Evolutionary conservation across 1,140 invertebrate species (phyloP).

Genomic region (Lepidotrigona ventralis): DNA sequence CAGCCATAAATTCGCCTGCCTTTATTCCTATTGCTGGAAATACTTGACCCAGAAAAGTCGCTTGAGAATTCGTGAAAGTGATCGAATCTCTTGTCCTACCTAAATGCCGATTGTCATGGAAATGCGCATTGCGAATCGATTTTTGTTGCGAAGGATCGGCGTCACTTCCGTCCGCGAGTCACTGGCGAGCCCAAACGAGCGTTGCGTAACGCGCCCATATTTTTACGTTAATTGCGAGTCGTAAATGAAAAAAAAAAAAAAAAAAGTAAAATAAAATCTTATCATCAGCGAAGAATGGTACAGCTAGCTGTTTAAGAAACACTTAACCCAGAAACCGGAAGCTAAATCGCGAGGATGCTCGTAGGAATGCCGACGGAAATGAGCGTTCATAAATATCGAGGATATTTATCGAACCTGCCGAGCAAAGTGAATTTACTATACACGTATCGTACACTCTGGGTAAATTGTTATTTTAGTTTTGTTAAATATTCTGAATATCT

Average conservation of each 20-base stretch:
- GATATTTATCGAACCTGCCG: not conserved
- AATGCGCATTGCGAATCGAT: not conserved
- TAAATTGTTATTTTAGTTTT: not conserved
- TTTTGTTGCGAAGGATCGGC: not conserved
- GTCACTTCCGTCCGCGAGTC: not conserved
- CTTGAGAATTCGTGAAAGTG: conserved; percentile 37
- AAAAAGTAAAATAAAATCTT: not conserved
- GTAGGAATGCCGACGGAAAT: not conserved
- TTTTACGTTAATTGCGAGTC: not conserved
- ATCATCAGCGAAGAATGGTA: not conserved
- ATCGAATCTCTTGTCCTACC: conserved; percentile 24
- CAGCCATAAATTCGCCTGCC: conserved; percentile 24
- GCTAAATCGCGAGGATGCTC: not conserved
- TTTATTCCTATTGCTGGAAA: conserved; percentile 26
- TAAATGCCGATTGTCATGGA: conserved; percentile 24
- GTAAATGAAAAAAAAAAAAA: not conserved
- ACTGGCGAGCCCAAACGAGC: not conserved
- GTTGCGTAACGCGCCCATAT: too few relatives aligned
- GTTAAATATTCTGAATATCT: too few relatives aligned
- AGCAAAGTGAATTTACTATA: not conserved
- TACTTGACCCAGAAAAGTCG: conserved; percentile 44
- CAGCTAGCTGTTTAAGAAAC: conserved; percentile 10
- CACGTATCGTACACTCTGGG: not conserved
- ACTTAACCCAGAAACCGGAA: conserved; percentile 23
- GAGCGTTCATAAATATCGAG: not conserved